Base-by-base conservation (phyloP, 2,797 vertebrate species). In the Tangara arthus region DNA sequence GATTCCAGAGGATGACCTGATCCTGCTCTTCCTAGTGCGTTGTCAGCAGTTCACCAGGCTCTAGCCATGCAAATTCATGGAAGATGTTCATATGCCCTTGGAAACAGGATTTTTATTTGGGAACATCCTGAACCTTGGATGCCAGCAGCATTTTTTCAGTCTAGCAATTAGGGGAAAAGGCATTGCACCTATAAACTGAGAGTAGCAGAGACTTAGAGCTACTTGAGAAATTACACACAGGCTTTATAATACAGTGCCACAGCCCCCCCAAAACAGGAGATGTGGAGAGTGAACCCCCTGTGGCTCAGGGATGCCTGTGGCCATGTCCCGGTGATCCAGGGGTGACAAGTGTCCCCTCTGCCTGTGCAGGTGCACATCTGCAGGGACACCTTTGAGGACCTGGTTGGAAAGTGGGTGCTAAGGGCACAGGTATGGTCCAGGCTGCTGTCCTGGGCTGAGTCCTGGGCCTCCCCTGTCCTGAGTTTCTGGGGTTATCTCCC, bases 281-380 rank as follows among this genome's bases (percentile, higher is more conserved):
- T 0, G 0, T 47, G 44, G 23, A 53, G 9, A 53, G 22, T 18
- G 20, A 8, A 30, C 26, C 9, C n/a, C 10, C 5, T 42, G 4
- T 46, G 50, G 11, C 35, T 75, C 50, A 79, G 55, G 39, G 7
- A n/a, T 84, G 65, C 8, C 56, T 92, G 65, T 84, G 18, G 35
- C 19, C 23, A 18, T 32, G 44, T 70, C 15, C 49, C 66, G 3
- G 23, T 49, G 11, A 59, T 60, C 52, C 39, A 39, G 28, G 15
- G 15, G 10, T 72, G 55, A 76, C 44, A 34, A 14, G 27, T n/a
- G 53, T 64, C 37, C n/a, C 14, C 39, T 82, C 70, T 69, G 34
- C 46, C 41, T 78, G 24, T 10, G 37, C 37, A 37, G 37, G 37
- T 35, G 46, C 26, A 79, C 55, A 61, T 44, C 55, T 57, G 15